Evolutionary conservation across 2,113 vertebrate species (phyloP), one percentile per base, ranked within the genome.

Genomic region (Cnemophilus loriae): DNA sequence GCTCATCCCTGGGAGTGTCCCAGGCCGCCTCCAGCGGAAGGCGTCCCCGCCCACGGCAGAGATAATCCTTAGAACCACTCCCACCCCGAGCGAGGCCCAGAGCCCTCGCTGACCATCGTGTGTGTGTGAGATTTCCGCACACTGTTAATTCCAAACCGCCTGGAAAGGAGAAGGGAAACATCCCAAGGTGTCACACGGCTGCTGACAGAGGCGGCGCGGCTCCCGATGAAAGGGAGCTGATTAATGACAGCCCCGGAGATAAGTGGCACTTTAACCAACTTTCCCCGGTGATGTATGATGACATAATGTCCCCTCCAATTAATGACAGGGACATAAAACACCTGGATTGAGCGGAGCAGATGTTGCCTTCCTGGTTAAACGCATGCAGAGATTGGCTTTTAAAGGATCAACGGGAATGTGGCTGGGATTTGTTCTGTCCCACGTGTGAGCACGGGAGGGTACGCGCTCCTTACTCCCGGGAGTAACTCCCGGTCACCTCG

Each of bases 281-380:
- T 97, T 96, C 97, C 96, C 97, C 93, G 90, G 79, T 98, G 98
- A 98, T 98, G 97, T 97, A 97, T 92, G 97, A 96, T 98, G 98
- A 97, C 98, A 98, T 97, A 96, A 98, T 97, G 98, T 98, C 98
- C 98, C 97, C 97, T 98, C 97, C 98, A 97, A 98, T 98, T 98
- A 98, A 98, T 98, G 98, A 95, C 97, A 98, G 97, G 95, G 97
- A 96, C 97, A 98, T 97, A 96, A 98, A 98, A 95, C 97, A 98
- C 98, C 98, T 98, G 98, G 96, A 98, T 97, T 75, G 96, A 98
- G 96, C 77, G 16, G 69, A 97, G 96, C 98, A 98, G 98, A 97
- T 98, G 98, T 95, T 96, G 95, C 94, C 90, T 97, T 96, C 97
- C 97, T 87, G 95, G 93, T 95, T 97, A 97, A 97, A 91, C 60